These are phyloP conservation scores for Scaptomyza graminum DNA, from an alignment of 1,140 invertebrate species.

Conservation along the genomic window DNA sequence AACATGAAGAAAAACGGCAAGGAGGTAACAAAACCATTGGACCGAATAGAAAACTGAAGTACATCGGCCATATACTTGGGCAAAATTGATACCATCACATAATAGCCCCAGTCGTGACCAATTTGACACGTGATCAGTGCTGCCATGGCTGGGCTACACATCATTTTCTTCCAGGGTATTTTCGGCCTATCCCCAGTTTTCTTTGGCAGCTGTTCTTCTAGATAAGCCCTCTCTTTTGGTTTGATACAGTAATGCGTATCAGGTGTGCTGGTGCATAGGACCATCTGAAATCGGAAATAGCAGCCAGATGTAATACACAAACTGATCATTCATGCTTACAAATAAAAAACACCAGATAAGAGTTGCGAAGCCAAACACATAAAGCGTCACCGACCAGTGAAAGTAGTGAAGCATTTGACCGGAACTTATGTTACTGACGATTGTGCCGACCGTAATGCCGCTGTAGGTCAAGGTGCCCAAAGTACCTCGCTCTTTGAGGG, in stretches of 20 bases:
- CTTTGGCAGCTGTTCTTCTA: slow-evolving; percentile 81
- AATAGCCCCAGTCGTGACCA: slow-evolving; percentile 93
- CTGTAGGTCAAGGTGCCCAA: slow-evolving; percentile 89
- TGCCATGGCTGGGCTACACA: slow-evolving; percentile 86
- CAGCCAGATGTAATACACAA: neutral
- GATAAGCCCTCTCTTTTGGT: slow-evolving; percentile 87
- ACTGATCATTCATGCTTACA: slow-evolving; percentile 78
- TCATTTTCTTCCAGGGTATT: slow-evolving; percentile 86
- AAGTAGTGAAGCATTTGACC: slow-evolving; percentile 87
- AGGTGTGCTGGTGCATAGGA: slow-evolving; percentile 86
- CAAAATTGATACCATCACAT: slow-evolving; percentile 93
- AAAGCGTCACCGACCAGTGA: slow-evolving; percentile 90
- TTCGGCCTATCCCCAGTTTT: slow-evolving; percentile 20
- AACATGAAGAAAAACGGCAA: slow-evolving; percentile 65
- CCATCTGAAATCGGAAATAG: slow-evolving; percentile 15
- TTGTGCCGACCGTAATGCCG: slow-evolving; percentile 88
- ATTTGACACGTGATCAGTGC: slow-evolving; percentile 87
- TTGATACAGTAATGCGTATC: slow-evolving; percentile 88
- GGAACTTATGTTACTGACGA: slow-evolving; percentile 88
- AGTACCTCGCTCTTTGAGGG: slow-evolving; percentile 87
- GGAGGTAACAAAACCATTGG: slow-evolving; percentile 54
- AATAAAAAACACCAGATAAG: slow-evolving; percentile 89
- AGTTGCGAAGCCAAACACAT: slow-evolving; percentile 89
- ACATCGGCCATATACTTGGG: slow-evolving; percentile 85
- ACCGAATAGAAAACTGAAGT: slow-evolving; percentile 36